Conservation (phyloP, 2,797 vertebrate genomes). For the Florisuga fusca region DNA sequence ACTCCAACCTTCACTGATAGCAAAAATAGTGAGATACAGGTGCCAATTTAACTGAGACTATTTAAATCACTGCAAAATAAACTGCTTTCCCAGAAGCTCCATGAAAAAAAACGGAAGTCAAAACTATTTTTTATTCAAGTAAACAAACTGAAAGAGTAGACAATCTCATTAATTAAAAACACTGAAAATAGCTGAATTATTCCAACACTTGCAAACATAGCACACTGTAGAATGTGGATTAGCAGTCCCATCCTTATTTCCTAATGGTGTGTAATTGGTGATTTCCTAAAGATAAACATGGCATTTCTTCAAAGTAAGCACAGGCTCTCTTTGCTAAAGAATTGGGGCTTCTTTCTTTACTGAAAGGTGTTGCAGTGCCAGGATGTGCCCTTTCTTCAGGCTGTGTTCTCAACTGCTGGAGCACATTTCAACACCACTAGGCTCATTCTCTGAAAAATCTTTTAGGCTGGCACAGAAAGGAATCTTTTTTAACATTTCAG, state of each 20-base stretch:
- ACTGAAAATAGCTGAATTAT: slow-evolving; percentile 65
- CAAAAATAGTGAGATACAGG: slow-evolving; percentile 7
- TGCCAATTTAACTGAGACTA: slow-evolving; percentile 61
- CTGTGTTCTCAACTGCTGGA: neutral
- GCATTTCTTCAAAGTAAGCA: slow-evolving; percentile 42
- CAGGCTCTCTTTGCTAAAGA: slow-evolving; percentile 35
- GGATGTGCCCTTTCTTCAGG: slow-evolving; percentile 31
- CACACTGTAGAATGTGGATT: slow-evolving; percentile 44
- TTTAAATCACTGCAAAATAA: slow-evolving; percentile 71
- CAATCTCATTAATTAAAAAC: slow-evolving; percentile 70
- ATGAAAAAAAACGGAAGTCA: slow-evolving; percentile 66
- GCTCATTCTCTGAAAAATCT: neutral
- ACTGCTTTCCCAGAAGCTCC: slow-evolving; percentile 54
- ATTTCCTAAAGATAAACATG: slow-evolving; percentile 14
- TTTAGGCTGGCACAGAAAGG: slow-evolving; percentile 24
- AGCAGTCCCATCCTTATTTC: slow-evolving; percentile 26
- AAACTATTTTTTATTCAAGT: slow-evolving; percentile 65
- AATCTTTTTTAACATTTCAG: neutral
- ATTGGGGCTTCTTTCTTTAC: slow-evolving; percentile 22
- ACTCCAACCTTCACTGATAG: neutral
- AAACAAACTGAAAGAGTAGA: slow-evolving; percentile 70
- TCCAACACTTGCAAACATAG: slow-evolving; percentile 58
- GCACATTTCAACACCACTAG: neutral
- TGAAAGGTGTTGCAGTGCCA: neutral
- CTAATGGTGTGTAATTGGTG: slow-evolving; percentile 50